Evolutionary conservation across 2,888 invertebrate species (phyloP).

Genomic region (Napeogenes sylphis): DNA sequence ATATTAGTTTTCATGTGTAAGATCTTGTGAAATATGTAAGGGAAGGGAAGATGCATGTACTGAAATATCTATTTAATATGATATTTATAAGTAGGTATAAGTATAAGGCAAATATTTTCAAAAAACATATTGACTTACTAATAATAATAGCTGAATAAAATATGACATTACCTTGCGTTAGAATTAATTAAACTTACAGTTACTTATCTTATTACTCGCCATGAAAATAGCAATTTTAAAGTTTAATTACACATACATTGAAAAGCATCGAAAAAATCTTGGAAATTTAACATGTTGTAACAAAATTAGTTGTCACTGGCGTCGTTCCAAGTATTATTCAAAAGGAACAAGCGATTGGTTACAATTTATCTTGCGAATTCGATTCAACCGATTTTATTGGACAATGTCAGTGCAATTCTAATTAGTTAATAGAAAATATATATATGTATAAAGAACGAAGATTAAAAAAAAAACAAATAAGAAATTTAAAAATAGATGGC

Average conservation of each 20-base stretch:
- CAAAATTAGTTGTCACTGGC: conserved; percentile 18
- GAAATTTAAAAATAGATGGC: no score
- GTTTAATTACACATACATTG: neutral
- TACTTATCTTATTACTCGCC: no score
- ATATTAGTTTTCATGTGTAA: conserved; percentile 1
- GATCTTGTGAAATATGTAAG: neutral
- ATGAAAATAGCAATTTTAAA: no score
- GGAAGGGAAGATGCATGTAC: neutral
- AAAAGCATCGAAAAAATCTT: conserved; percentile 13
- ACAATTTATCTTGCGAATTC: conserved; percentile 22
- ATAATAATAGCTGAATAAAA: no score
- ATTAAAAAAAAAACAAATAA: neutral
- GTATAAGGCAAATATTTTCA: no score
- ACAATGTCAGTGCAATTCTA: conserved; percentile 4
- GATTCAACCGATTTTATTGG: conserved; percentile 6
- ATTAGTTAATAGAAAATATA: conserved; percentile 1
- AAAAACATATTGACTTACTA: no score
- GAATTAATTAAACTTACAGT: no score
- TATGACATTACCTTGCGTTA: no score
- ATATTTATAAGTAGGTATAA: no score
- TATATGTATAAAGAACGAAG: neutral
- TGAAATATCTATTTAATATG: no score
- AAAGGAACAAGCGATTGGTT: conserved; percentile 19
- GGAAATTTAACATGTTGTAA: conserved; percentile 20
- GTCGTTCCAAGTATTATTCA: conserved; percentile 19